phyloP scores from a whole-genome alignment of 2,888 invertebrate species.

The Tigriopus californicus region DNA sequence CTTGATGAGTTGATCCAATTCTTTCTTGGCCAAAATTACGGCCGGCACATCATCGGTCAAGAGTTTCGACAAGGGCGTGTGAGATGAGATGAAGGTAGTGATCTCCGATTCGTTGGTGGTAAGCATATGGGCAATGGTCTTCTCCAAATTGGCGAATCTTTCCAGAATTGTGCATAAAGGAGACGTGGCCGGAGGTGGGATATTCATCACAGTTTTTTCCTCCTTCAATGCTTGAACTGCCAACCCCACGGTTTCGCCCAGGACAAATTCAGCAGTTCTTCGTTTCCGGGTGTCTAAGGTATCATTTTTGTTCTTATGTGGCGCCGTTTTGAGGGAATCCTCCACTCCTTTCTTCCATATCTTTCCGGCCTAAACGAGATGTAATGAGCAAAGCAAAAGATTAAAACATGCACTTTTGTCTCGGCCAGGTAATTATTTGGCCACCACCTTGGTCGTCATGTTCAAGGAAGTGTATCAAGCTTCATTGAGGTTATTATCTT shows the following conservation, averaged over 20 bases:
- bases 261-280: not conserved
- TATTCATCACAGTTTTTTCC: not conserved
- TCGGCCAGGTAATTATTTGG: not conserved
- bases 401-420: too few species aligned
- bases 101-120: slow-evolving; percentile 4
- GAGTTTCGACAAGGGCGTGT: slow-evolving; percentile 5
- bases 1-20: slow-evolving; percentile 1
- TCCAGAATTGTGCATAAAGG: not conserved
- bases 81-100: not conserved
- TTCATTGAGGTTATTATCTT: not conserved
- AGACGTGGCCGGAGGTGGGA: not conserved
- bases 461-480: not conserved
- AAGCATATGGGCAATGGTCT: slow-evolving; percentile 8
- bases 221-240: not conserved
- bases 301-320: not conserved
- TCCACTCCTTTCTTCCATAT: slow-evolving; percentile 4
- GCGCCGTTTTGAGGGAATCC: not conserved
- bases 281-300: not conserved
- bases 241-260: slow-evolving; percentile 1
- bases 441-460: not conserved
- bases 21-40: slow-evolving; percentile 5
- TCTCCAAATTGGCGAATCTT: slow-evolving; percentile 9
- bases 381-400: not conserved
- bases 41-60: slow-evolving; percentile 1
- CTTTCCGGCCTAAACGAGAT: slow-evolving; percentile 4